Evolutionary conservation across 1,140 invertebrate species (phyloP).

Genomic region (Atta cephalotes): DNA sequence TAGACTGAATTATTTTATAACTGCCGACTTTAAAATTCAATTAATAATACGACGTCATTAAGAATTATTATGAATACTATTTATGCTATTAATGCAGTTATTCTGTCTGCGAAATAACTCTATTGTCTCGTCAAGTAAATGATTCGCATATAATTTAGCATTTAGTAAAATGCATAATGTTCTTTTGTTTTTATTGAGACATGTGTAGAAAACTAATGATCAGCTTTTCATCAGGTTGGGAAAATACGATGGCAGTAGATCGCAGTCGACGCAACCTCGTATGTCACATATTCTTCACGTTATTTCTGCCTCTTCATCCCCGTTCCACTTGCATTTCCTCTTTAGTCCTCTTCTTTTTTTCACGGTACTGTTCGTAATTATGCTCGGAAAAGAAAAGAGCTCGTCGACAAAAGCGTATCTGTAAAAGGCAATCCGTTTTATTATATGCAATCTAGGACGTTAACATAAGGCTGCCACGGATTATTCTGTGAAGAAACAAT

Average conservation of each 20-base stretch:
- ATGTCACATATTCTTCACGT: slow-evolving; percentile 61
- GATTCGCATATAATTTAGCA: background rate
- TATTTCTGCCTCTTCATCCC: slow-evolving; percentile 34
- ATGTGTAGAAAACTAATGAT: slow-evolving; percentile 50
- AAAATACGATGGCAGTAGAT: slow-evolving; percentile 67
- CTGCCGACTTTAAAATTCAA: slow-evolving; percentile 3
- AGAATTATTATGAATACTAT: background rate
- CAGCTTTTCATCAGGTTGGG: slow-evolving; percentile 17
- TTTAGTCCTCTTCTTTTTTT: slow-evolving; percentile 63
- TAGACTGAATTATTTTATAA: slow-evolving; percentile 2
- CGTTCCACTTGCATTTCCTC: slow-evolving; percentile 56
- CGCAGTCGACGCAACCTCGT: slow-evolving; percentile 1
- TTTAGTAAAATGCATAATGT: background rate
- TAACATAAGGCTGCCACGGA: slow-evolving; percentile 40
- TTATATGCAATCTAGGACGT: slow-evolving; percentile 71
- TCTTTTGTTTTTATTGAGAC: background rate
- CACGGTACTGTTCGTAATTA: slow-evolving; percentile 77
- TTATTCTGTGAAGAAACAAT: slow-evolving; percentile 16
- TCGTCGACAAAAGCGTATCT: slow-evolving; percentile 69
- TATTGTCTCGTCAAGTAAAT: background rate
- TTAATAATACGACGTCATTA: slow-evolving; percentile 15
- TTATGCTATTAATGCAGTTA: background rate
- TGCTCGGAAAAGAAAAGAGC: slow-evolving; percentile 77
- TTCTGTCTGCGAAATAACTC: background rate
- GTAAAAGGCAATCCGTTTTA: slow-evolving; percentile 75